These are phyloP conservation scores for Crioceris asparagi DNA, from an alignment of 2,888 invertebrate species.

Conservation along the genomic window DNA sequence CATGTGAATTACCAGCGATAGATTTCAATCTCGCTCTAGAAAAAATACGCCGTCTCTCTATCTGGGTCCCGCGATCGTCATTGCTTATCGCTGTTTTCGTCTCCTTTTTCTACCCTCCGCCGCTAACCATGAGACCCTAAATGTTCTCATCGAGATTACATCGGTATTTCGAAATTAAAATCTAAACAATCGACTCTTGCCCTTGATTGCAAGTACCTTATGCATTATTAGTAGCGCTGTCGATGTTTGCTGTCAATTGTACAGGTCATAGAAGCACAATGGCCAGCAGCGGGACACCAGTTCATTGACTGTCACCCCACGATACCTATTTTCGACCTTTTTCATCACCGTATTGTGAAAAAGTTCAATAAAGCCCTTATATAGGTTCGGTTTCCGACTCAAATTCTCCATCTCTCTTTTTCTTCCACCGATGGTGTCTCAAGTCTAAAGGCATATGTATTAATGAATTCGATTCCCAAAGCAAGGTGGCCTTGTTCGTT, in stretches of 20 bases:
- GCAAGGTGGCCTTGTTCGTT: slow-evolving; percentile 31
- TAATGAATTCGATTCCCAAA: slow-evolving; percentile 31
- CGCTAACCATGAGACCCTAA: slow-evolving; percentile 21
- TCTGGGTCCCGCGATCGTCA: no score
- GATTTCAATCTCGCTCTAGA: no score
- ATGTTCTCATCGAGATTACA: slow-evolving; percentile 30
- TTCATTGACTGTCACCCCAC: slow-evolving; percentile 32
- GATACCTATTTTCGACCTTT: slow-evolving; percentile 35
- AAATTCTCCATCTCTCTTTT: neutral
- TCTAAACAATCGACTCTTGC: slow-evolving; percentile 25
- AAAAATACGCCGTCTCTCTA: no score
- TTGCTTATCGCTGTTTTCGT: no score
- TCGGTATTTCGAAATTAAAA: slow-evolving; percentile 32
- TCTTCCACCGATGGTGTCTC: neutral
- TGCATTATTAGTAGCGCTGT: slow-evolving; percentile 28
- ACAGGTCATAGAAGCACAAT: slow-evolving; percentile 26
- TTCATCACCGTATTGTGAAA: slow-evolving; percentile 22
- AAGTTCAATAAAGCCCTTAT: slow-evolving; percentile 4
- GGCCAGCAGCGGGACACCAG: slow-evolving; percentile 31
- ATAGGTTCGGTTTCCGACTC: slow-evolving; percentile 7
- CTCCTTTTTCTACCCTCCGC: no score
- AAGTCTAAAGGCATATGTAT: slow-evolving; percentile 9
- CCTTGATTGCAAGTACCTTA: slow-evolving; percentile 25
- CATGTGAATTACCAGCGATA: no score
- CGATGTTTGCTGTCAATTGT: slow-evolving; percentile 35